Base-by-base conservation (phyloP, 1,140 invertebrate genomes). In the Hypsibius dujardini region DNA sequence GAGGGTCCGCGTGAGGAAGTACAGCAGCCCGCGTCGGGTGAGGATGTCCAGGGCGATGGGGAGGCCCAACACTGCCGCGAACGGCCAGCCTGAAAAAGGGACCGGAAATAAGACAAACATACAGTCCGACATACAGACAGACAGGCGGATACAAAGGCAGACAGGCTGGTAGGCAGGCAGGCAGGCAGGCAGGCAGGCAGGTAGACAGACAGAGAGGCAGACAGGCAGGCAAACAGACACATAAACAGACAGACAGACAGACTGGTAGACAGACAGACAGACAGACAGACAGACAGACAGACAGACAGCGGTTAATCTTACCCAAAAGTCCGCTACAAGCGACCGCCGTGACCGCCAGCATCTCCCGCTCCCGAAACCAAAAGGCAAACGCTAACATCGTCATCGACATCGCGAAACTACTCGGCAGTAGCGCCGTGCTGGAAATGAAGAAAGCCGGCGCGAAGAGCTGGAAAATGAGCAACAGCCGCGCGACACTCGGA, bases 401-500 rank as follows among this genome's bases (percentile, higher is more conserved):
- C 71, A 72, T 74, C 74, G 86, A 88, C 87, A 93, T 90, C 67
- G 91, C 90, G 83, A 97, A 98, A 2, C 88, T 87, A 1, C 92
- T 95, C 0, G 95, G 95, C 47, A 99, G 81, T 80, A 91, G 90
- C 1, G 95, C 91, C 7, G 90, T 85, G 73, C 86, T 86, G 0
- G 90, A 86, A 28, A 90, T 88, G 79, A 92, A 98, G 87, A 94
- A 90, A 56, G 93, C 95, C 14, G 91, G 86, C 73, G 89, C 87
- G 72, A 94, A 87, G 15, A 95, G 78, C 46, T 89, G 84, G 75
- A 96, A 87, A 42, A 86, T 84, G 46, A 97, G 81, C 77, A 87
- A 88, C 15, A 95, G 79, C 15, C 91, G 84, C 14, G 87, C 92
- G 73, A 94, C 85, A 74, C 92, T 87, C 69, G 89, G 85, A 3